Percentiles rank a stretch among this genome's conserved stretches.
Evolutionary conservation across 2,113 vertebrate species (phyloP).

Genomic region (Anolis carolinensis): DNA sequence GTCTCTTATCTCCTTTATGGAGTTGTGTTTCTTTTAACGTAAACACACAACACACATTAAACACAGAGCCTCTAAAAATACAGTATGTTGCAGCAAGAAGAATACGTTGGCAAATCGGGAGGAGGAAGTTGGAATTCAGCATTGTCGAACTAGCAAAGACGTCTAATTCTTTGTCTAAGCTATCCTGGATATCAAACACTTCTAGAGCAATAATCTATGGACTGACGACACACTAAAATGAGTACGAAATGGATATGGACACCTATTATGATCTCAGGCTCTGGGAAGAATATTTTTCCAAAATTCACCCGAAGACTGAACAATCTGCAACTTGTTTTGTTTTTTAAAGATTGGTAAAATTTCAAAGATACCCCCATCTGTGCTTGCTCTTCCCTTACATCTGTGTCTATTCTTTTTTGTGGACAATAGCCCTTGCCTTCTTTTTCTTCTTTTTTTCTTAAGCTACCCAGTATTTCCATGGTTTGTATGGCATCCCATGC

Average conservation of each 20-base stretch:
- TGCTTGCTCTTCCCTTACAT: background rate
- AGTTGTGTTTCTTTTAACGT: background rate
- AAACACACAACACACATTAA: background rate
- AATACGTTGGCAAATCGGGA: background rate
- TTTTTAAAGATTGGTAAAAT: too few relatives aligned
- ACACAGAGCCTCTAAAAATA: conserved; percentile 35
- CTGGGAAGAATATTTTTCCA: too few relatives aligned
- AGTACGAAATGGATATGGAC: too few relatives aligned
- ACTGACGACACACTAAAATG: background rate
- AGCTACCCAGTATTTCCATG: background rate
- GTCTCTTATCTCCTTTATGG: conserved; percentile 5
- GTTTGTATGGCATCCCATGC: background rate
- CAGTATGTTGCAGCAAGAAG: conserved; percentile 2
- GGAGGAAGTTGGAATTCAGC: background rate
- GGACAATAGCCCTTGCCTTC: background rate
- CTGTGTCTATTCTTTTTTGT: background rate
- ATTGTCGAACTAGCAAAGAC: background rate
- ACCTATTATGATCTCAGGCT: background rate
- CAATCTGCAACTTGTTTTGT: background rate
- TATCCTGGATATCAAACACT: background rate
- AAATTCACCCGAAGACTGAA: background rate
- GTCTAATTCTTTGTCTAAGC: background rate
- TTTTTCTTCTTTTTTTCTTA: background rate
- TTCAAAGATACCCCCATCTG: background rate
- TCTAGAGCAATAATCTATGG: background rate